Evolutionary conservation across 2,888 invertebrate genomes (phyloP), one percentile per base, ranked within the genome.

Genomic region (Chydorus sphaericus): DNA sequence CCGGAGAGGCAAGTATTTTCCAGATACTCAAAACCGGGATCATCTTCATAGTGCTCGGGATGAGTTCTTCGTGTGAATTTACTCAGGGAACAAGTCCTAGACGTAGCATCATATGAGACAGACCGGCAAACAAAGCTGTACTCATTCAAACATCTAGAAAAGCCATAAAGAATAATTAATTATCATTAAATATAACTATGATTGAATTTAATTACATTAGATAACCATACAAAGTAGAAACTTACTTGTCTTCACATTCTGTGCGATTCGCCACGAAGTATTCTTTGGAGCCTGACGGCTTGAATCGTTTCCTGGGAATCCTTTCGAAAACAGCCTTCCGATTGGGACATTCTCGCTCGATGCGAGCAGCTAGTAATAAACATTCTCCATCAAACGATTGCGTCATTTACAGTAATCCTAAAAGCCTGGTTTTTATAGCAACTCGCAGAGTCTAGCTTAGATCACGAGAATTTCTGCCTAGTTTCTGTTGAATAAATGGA

Each of bases 1-100:
- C 90, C 85, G 66, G 85, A 88, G 11, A 91, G 72, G 68, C 91
- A 91, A 50, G 89, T 87, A 66, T 91, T 91, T 74, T 91, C 91
- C 65, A 91, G 73, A 69, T 91, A 91, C 68, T 91, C 90, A 1
- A 85, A 82, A 67, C 85, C 86, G 2, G 87, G 82, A 67, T 90
- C 88, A 64, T 89, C 86, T 68, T 85, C 84, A 50, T 90, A 71
- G 11, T 86, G 71, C 64, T 87, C 85, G 0, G 90, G 88, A 68
- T 89, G 88, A 0, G 89, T 88, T 65, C 90, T 75, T 63, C 89
- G 74, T 0, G 90, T 91, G 66, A 87, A 88, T 61, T 81, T 73
- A 66, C 87, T 88, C 33, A 91, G 70, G 8, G 82, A 82, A 66
- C 91, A 91, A 48, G 82, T 85, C 59, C 85, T 76, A 65, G 83